Percentiles rank a stretch among this genome's conserved stretches.
phyloP scores from a whole-genome alignment of 2,113 vertebrate species.

The Entosphenus tridentatus region DNA sequence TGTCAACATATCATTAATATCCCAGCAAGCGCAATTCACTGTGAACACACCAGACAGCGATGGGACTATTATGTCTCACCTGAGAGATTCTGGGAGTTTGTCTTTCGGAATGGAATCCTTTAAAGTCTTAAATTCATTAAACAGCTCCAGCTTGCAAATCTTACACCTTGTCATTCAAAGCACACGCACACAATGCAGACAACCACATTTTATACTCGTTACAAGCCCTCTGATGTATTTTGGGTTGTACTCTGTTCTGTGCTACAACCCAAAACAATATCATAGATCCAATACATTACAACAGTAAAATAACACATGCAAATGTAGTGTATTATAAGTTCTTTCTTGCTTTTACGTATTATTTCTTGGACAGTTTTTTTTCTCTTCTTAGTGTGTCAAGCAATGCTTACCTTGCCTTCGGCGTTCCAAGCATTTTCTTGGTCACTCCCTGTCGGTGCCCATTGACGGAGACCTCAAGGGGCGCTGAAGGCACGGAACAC shows the following conservation, averaged over 20 bases:
- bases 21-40: neutral
- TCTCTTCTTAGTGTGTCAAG: neutral
- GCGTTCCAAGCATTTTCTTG: conserved; percentile 34
- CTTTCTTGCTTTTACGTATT: neutral
- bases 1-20: neutral
- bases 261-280: neutral
- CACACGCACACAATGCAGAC: neutral
- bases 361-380: neutral
- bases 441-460: conserved; percentile 77
- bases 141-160: conserved; percentile 68
- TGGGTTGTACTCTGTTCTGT: neutral
- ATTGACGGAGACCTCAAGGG: conserved; percentile 67
- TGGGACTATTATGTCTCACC: conserved; percentile 22
- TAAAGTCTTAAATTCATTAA: conserved; percentile 44
- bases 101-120: conserved; percentile 27
- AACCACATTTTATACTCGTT: neutral
- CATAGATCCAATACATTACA: neutral
- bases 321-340: neutral
- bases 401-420: conserved; percentile 35
- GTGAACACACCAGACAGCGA: neutral
- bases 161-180: conserved; percentile 32
- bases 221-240: neutral
- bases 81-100: conserved; percentile 38
- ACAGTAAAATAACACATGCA: neutral
- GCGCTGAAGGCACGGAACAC: conserved; percentile 47